A percentile compares a stretch with the other conserved stretches of the same genome.
phyloP scores from a whole-genome alignment of 2,888 invertebrate species.

The Erebia ligea region DNA sequence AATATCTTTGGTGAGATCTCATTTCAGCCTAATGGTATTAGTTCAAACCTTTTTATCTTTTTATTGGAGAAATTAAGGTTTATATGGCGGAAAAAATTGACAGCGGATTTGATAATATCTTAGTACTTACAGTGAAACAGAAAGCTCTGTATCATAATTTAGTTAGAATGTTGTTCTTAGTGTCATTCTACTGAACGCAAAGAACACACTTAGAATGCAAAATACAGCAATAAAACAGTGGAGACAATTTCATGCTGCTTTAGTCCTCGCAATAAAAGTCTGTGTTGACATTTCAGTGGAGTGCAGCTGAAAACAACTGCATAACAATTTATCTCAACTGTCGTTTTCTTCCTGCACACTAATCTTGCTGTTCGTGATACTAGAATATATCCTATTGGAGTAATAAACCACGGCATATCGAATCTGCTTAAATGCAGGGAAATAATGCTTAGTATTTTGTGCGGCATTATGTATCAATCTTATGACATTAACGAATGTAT shows the following conservation, averaged over 20 bases:
- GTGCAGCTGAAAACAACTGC: slow-evolving; percentile 23
- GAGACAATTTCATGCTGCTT: slow-evolving; percentile 58
- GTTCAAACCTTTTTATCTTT: background rate
- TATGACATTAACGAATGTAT: too few relatives aligned
- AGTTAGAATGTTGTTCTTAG: slow-evolving; percentile 3
- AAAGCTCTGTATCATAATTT: slow-evolving; percentile 9
- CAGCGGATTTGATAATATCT: background rate
- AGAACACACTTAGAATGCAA: slow-evolving; percentile 57
- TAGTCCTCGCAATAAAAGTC: slow-evolving; percentile 65
- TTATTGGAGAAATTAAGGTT: background rate
- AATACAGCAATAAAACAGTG: slow-evolving; percentile 60
- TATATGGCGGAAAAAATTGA: background rate
- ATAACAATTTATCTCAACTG: slow-evolving; percentile 28
- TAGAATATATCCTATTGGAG: background rate
- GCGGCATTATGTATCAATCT: too few relatives aligned
- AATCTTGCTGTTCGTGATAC: slow-evolving; percentile 1
- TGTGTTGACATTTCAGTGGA: slow-evolving; percentile 69
- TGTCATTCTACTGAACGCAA: slow-evolving; percentile 26
- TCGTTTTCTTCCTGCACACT: slow-evolving; percentile 22
- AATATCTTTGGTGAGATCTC: too few relatives aligned
- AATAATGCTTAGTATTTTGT: too few relatives aligned
- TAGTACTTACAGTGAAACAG: background rate
- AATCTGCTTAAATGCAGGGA: too few relatives aligned
- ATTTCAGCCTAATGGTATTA: too few relatives aligned
- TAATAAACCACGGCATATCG: background rate